phyloP scores from a whole-genome alignment of 2,888 invertebrate species.

The Coleophora flavipennella region DNA sequence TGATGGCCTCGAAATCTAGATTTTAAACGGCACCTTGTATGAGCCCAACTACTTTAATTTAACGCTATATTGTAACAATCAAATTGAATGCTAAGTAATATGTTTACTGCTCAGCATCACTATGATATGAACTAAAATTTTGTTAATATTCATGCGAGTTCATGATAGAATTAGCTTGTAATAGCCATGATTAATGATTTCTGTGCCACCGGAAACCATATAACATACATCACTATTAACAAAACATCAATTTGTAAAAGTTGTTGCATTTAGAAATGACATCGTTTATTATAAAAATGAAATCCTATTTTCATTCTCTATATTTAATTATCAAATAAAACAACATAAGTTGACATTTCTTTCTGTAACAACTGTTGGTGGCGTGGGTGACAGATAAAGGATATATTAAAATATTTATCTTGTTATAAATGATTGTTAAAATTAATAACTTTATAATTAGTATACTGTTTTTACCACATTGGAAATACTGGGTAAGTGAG shows the following conservation, averaged over 20 bases:
- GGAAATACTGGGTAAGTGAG: conserved; percentile 15
- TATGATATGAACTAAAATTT: background rate
- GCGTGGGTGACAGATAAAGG: conserved; percentile 7
- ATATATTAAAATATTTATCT: background rate
- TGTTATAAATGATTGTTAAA: too few species aligned
- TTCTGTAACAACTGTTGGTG: conserved; percentile 9
- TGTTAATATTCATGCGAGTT: conserved; percentile 2
- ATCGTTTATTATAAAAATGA: background rate
- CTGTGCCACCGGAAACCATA: too few species aligned
- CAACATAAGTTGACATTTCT: conserved; percentile 1
- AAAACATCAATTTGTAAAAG: conserved; percentile 36
- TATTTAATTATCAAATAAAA: too few species aligned
- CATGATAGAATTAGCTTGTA: conserved; percentile 1
- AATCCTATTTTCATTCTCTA: background rate
- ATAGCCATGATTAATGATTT: conserved; percentile 24
- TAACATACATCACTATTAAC: conserved; percentile 17
- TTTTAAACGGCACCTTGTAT: conserved; percentile 1
- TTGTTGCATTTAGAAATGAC: conserved; percentile 23
- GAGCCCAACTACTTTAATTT: background rate
- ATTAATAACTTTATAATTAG: background rate
- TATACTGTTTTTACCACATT: conserved; percentile 1
- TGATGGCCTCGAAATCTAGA: conserved; percentile 23
- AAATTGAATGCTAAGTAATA: background rate
- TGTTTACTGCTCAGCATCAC: conserved; percentile 1
- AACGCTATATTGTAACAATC: background rate